These are phyloP conservation scores for Platichthys flesus DNA, from an alignment of 2,113 vertebrate species.

Conservation along the genomic window DNA sequence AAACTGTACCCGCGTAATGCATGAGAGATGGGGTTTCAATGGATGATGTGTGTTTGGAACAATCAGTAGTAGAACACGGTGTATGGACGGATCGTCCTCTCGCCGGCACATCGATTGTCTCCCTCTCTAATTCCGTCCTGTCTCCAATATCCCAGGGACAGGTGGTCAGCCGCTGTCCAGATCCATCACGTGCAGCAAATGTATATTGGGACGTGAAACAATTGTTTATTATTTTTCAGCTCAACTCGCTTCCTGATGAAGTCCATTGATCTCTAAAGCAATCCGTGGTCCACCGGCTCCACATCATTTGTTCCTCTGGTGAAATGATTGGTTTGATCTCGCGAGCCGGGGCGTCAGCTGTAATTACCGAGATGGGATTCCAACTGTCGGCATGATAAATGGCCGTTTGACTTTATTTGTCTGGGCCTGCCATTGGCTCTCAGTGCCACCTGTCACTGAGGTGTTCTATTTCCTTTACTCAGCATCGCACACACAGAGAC, in stretches of 20 bases:
- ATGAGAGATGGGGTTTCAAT: slow-evolving; percentile 41
- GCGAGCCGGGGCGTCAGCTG: slow-evolving; percentile 57
- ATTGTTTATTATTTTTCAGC: slow-evolving; percentile 73
- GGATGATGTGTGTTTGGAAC: slow-evolving; percentile 31
- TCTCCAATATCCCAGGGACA: slow-evolving; percentile 57
- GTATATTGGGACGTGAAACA: slow-evolving; percentile 57
- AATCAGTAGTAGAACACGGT: slow-evolving; percentile 30
- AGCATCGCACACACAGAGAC: slow-evolving; percentile 50
- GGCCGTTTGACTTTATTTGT: slow-evolving; percentile 76
- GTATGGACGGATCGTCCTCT: slow-evolving; percentile 62
- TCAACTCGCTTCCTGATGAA: slow-evolving; percentile 71
- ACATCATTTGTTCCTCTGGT: slow-evolving; percentile 55
- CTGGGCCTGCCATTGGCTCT: slow-evolving; percentile 52
- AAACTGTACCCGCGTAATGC: slow-evolving; percentile 36
- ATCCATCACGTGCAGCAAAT: slow-evolving; percentile 62
- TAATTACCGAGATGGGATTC: slow-evolving; percentile 76
- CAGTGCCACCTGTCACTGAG: slow-evolving; percentile 57
- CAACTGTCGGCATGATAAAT: slow-evolving; percentile 74
- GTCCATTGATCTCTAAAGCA: slow-evolving; percentile 72
- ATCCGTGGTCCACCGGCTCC: slow-evolving; percentile 45
- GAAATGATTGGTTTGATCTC: slow-evolving; percentile 69
- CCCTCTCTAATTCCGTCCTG: slow-evolving; percentile 55
- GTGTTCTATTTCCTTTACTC: slow-evolving; percentile 70
- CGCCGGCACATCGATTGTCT: slow-evolving; percentile 60
- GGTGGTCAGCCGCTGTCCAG: slow-evolving; percentile 41